These are phyloP conservation scores for Eucriotettix oculatus DNA, from an alignment of 2,888 invertebrate genomes.

Conservation along the genomic window DNA sequence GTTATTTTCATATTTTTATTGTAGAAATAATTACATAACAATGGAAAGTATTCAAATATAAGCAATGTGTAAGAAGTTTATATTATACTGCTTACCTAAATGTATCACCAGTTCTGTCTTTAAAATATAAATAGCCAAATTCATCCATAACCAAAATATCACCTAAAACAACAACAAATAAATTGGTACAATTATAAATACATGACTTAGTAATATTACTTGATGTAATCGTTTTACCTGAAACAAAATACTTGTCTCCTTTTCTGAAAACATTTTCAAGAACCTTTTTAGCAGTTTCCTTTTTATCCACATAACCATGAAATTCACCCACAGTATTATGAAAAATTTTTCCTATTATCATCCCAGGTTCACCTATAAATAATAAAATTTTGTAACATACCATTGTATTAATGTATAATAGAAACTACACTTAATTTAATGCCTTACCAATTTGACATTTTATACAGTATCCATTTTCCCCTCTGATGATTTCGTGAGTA, in stretches of 20 bases:
- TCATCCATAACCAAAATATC: conserved; percentile 46
- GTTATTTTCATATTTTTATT: too few species aligned
- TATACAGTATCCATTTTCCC: conserved; percentile 51
- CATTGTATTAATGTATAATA: too few species aligned
- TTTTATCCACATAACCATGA: conserved; percentile 45
- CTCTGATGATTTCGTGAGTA: conserved; percentile 48
- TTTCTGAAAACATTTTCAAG: conserved; percentile 43
- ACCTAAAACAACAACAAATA: conserved; percentile 16
- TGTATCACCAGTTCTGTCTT: conserved; percentile 46
- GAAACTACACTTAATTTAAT: too few species aligned
- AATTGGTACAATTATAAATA: too few species aligned
- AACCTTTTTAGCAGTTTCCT: conserved; percentile 46
- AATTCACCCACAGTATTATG: conserved; percentile 49
- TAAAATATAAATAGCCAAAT: conserved; percentile 44
- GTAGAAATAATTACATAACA: too few species aligned
- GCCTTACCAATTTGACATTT: conserved; percentile 48
- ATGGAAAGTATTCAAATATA: too few species aligned
- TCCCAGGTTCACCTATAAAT: conserved; percentile 57
- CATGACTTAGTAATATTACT: too few species aligned
- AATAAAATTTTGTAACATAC: neutral
- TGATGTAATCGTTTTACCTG: conserved; percentile 23
- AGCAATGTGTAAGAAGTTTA: too few species aligned
- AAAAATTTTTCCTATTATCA: conserved; percentile 60
- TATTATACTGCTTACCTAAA: conserved; percentile 22
- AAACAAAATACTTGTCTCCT: conserved; percentile 46